Evolutionary conservation across 2,797 vertebrate genomes (phyloP), one percentile per base, ranked within the genome.

Genomic region (Erethizon dorsatum): DNA sequence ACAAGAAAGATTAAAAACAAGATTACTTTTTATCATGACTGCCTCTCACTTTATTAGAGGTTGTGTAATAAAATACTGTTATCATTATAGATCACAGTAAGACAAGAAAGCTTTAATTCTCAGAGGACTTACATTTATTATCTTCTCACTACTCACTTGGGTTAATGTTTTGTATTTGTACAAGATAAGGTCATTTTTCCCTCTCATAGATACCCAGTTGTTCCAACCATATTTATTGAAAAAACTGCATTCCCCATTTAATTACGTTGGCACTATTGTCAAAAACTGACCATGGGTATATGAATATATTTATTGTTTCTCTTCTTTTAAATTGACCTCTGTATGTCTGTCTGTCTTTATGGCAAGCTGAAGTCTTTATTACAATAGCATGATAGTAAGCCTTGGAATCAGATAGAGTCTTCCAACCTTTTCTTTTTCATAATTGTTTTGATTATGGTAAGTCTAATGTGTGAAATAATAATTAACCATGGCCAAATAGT

Each of bases 381-480:
- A 88, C 41, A 56, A 0, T 79, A 77, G 20, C 89, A 82, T 83
- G 57, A 41, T 71, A 92, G 28, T 91, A 78, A 95, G 61, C 61
- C 41, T 93, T 94, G 41, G 82, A 91, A 85, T 92, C 83, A 69
- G 3, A 4, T 83, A 78, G 71, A 95, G 20, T 31, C 56, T 6
- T 83, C 54, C 37, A 92, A 2, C 61, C 52, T 61, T 45, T 83
- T 89, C 4, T 71, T 83, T 67, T 69, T 90, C 13, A 45, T 37
- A 91, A 91, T 75, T 92, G 22, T 90, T 85, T 96, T 90, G 22
- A 80, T 20, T 83, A 45, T 79, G 69, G 2, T 85, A 92, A 88
- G n/a, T 71, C 8, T 10, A 59, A 1, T 92, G 33, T 89, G 47
- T 73, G 57, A 90, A 80, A 91, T 67, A 8, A 15, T 91, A 82